phyloP scores from a whole-genome alignment of 2,888 invertebrate species.

The Lepidocyrtoides sp. region DNA sequence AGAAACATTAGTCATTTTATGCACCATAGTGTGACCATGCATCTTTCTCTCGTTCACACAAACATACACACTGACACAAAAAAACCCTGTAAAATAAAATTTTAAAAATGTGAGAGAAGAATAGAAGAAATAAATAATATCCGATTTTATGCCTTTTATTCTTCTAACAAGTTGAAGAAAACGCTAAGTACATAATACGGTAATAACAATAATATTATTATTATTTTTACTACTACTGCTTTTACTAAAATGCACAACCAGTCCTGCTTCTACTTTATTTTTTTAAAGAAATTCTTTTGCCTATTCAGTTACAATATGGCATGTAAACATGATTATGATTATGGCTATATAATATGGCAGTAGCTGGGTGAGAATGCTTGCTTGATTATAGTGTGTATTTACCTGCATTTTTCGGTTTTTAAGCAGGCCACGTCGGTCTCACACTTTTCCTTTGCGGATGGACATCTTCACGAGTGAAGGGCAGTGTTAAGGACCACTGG shows the following conservation, averaged over 20 bases:
- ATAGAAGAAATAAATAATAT: slow-evolving; percentile 16
- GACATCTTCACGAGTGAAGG: not conserved
- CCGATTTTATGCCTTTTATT: slow-evolving; percentile 1
- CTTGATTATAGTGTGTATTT: too few species aligned
- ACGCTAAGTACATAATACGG: slow-evolving; percentile 30
- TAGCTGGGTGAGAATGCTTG: not conserved
- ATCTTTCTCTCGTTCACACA: slow-evolving; percentile 60
- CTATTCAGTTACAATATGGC: slow-evolving; percentile 34
- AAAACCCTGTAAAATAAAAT: too few species aligned
- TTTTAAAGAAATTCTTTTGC: not conserved
- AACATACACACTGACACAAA: slow-evolving; percentile 19
- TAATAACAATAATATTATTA: slow-evolving; percentile 2
- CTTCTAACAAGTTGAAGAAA: not conserved
- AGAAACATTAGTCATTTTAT: slow-evolving; percentile 76
- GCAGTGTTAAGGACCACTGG: not conserved
- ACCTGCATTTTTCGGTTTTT: slow-evolving; percentile 1
- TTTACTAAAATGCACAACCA: slow-evolving; percentile 10
- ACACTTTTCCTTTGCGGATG: slow-evolving; percentile 55
- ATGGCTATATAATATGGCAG: not conserved
- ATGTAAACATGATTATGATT: slow-evolving; percentile 23
- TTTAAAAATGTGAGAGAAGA: not conserved
- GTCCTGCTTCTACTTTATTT: slow-evolving; percentile 11
- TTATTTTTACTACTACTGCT: too few species aligned
- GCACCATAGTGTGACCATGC: slow-evolving; percentile 79
- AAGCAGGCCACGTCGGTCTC: slow-evolving; percentile 77